A percentile compares a stretch with the other conserved stretches of the same genome.
phyloP scores from a whole-genome alignment of 1,140 invertebrate genomes.

The Neodiprion fabricii region DNA sequence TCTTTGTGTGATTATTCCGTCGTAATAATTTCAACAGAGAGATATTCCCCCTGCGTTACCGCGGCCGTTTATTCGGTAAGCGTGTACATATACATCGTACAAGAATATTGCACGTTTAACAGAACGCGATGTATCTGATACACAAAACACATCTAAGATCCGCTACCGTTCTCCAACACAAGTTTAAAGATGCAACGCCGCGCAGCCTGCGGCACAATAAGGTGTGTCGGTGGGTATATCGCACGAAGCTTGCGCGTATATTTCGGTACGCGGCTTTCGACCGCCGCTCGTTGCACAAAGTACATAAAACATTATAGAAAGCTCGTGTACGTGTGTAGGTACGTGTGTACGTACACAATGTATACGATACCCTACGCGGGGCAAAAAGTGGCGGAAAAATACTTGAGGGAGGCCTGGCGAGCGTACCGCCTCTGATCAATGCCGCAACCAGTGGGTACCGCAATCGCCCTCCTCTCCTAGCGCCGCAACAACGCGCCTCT shows the following conservation, averaged over 20 bases:
- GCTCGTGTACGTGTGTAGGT: slow-evolving; percentile 22
- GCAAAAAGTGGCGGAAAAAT: slow-evolving; percentile 32
- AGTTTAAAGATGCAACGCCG: neutral
- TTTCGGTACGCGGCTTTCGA: neutral
- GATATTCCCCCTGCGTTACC: slow-evolving; percentile 52
- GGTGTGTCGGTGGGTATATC: slow-evolving; percentile 14
- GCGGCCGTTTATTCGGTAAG: no score
- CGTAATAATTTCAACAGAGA: slow-evolving; percentile 56
- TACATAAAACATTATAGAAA: slow-evolving; percentile 27
- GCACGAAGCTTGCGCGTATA: slow-evolving; percentile 28
- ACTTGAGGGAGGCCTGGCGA: slow-evolving; percentile 40
- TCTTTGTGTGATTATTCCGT: slow-evolving; percentile 41
- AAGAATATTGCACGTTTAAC: neutral
- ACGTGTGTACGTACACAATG: slow-evolving; percentile 2
- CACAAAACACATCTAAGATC: slow-evolving; percentile 9
- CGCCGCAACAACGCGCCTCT: neutral
- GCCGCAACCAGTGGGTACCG: slow-evolving; percentile 51
- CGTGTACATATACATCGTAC: no score
- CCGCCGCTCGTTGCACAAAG: slow-evolving; percentile 27
- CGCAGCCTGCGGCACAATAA: slow-evolving; percentile 17
- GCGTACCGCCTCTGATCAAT: slow-evolving; percentile 51
- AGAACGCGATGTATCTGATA: neutral
- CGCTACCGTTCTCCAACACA: neutral
- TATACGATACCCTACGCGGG: no score
- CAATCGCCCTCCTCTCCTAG: slow-evolving; percentile 14